Conservation (phyloP, 2,797 vertebrate species). For the Intellagama lesueurii region DNA sequence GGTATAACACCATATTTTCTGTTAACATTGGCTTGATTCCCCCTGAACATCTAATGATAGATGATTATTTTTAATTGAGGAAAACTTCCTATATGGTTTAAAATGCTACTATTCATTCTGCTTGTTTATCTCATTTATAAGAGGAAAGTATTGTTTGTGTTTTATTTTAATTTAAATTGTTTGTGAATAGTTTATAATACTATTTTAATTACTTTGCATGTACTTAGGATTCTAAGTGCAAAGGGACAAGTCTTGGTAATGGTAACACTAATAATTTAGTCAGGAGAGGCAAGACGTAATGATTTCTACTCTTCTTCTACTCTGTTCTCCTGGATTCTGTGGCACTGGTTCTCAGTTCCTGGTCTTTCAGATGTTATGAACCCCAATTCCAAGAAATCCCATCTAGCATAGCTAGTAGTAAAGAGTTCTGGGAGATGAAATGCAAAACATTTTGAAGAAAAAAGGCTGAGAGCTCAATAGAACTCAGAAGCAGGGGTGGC, state of each 20-base stretch:
- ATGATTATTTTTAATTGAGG: not conserved
- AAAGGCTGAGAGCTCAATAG: too few relatives aligned
- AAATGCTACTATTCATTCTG: not conserved
- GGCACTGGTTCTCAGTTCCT: not conserved
- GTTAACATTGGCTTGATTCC: not conserved
- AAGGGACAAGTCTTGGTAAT: not conserved
- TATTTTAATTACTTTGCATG: not conserved
- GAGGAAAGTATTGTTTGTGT: not conserved
- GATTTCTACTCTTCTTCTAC: not conserved
- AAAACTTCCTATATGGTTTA: not conserved
- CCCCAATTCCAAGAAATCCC: too few relatives aligned
- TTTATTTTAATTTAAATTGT: conserved; percentile 11
- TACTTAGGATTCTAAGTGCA: not conserved
- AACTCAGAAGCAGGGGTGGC: too few relatives aligned
- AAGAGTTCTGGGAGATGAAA: too few relatives aligned
- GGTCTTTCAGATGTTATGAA: too few relatives aligned
- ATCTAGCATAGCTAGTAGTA: too few relatives aligned
- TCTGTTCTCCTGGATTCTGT: not conserved
- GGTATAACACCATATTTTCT: not conserved
- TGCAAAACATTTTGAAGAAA: too few relatives aligned
- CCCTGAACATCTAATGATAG: not conserved
- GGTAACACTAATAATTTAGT: not conserved
- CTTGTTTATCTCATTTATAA: not conserved
- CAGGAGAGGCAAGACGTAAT: not conserved
- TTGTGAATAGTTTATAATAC: not conserved